A percentile compares a stretch with the other conserved stretches of the same genome.
phyloP scores from a whole-genome alignment of 2,888 invertebrate species.

The Sepiola atlantica region DNA sequence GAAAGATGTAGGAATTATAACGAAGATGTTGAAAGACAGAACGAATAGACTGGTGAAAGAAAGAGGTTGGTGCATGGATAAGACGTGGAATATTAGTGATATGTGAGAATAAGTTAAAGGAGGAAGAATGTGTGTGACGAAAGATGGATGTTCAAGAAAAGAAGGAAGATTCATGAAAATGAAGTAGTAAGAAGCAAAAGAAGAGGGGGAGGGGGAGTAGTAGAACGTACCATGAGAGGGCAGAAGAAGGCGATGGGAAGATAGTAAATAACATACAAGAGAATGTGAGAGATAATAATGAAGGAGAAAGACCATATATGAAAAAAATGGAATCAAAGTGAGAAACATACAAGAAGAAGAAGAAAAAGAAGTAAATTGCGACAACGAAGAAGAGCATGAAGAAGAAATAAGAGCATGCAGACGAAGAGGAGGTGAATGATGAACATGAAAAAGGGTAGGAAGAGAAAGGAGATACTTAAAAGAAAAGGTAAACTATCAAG shows the following conservation, averaged over 20 bases:
- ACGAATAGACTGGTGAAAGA: background rate
- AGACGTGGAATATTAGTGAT: background rate
- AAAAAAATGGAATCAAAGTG: no score
- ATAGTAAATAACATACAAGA: background rate
- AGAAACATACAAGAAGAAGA: background rate
- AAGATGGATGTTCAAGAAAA: background rate
- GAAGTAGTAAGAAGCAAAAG: background rate
- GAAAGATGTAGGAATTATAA: background rate
- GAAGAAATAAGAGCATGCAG: no score
- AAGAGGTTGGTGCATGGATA: background rate
- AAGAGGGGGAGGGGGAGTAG: background rate
- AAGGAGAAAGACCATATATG: background rate
- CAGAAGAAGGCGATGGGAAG: background rate
- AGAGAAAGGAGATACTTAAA: no score
- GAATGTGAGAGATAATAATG: background rate
- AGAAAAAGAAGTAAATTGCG: no score
- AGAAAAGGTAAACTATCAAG: no score
- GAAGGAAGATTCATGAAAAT: background rate
- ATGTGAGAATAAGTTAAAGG: background rate
- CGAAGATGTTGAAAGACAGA: background rate
- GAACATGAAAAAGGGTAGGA: no score
- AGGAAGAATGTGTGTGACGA: background rate
- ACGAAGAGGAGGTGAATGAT: no score
- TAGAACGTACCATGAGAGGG: background rate
- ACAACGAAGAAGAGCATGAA: no score